phyloP scores from a whole-genome alignment of 64 coral and sea anemone species.

The Actinia equina region DNA sequence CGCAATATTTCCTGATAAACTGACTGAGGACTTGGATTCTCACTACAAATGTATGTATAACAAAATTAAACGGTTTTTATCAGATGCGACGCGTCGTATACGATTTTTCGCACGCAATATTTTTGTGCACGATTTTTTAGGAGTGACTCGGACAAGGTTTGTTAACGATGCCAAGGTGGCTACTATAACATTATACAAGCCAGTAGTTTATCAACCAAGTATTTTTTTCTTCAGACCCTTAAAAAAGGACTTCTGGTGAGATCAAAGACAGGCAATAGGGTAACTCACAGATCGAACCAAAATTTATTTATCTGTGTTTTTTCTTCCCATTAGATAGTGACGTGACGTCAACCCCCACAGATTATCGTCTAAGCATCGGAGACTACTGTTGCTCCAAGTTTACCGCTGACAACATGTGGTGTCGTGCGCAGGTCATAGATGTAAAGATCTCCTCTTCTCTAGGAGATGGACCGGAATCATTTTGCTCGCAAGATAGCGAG shows the following conservation, averaged over 20 bases:
- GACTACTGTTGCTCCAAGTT: slow-evolving; percentile 88
- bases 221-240: too few species aligned
- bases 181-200: too few species aligned
- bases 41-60: slow-evolving; percentile 20
- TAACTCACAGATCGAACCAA: too few species aligned
- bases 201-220: too few species aligned
- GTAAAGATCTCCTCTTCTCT: background rate
- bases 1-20: slow-evolving; percentile 38
- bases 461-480: background rate
- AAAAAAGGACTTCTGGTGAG: too few species aligned
- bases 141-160: too few species aligned
- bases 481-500: background rate
- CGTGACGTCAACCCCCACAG: slow-evolving; percentile 8
- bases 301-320: background rate
- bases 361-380: slow-evolving; percentile 68
- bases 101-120: too few species aligned
- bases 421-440: slow-evolving; percentile 60
- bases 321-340: slow-evolving; percentile 17
- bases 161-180: too few species aligned
- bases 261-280: background rate
- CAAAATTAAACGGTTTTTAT: background rate
- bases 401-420: slow-evolving; percentile 77
- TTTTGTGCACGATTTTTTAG: too few species aligned
- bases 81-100: too few species aligned
- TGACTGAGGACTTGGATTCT: slow-evolving; percentile 70